Evolutionary conservation across 1,140 invertebrate genomes (phyloP).

Genomic region (Pectinophora gossypiella): DNA sequence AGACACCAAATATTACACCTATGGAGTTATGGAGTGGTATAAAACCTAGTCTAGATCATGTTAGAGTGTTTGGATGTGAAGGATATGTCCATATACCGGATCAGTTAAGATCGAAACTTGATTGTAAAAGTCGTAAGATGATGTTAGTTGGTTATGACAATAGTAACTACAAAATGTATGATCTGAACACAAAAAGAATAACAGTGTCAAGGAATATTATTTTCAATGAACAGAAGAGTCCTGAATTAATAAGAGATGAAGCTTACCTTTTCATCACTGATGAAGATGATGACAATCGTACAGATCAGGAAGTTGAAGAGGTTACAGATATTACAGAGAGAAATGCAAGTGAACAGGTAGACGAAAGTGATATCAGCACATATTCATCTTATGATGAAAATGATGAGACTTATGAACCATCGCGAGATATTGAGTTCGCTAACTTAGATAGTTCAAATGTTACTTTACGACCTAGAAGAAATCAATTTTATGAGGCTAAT

Average conservation of each 20-base stretch:
- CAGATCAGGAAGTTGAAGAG: not conserved
- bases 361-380: conserved; percentile 19
- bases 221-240: not conserved
- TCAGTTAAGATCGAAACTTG: conserved; percentile 18
- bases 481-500: conserved; percentile 19
- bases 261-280: conserved; percentile 6
- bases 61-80: conserved; percentile 17
- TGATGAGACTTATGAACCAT: not conserved
- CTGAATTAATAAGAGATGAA: conserved; percentile 10
- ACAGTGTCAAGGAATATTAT: not conserved
- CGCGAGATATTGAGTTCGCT: not conserved
- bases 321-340: not conserved
- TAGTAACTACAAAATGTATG: not conserved
- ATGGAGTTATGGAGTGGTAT: conserved; percentile 22
- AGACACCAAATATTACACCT: conserved; percentile 21
- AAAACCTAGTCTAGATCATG: conserved; percentile 18
- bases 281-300: not conserved
- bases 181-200: not conserved
- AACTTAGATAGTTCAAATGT: not conserved
- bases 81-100: conserved; percentile 27
- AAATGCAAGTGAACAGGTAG: not conserved
- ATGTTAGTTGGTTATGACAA: not conserved
- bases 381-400: not conserved
- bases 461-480: not conserved
- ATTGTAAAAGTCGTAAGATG: conserved; percentile 18